Evolutionary conservation across 2,113 vertebrate genomes (phyloP), one percentile per base, ranked within the genome.

Genomic region (Mionectes macconnelli): DNA sequence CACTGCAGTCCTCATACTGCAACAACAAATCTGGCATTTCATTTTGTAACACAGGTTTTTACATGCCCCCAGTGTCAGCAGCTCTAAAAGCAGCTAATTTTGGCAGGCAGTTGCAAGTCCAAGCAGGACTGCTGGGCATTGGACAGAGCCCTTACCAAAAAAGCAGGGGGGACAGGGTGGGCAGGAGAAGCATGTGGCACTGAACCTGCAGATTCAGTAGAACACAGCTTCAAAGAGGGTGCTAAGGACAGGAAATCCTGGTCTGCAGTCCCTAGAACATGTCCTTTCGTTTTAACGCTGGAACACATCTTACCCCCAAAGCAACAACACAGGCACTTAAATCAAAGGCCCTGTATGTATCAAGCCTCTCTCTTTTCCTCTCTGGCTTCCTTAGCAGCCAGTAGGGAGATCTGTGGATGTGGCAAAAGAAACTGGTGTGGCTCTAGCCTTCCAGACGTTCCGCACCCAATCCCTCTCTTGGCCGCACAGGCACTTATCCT

Each of bases 281-380:
- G 3, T 31, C 56, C 60, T 35, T 63, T 42, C 49, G 63, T 78
- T 25, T 42, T 25, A 27, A 64, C 1, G 15, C 18, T 25, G 33
- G 14, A 56, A 52, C 16, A 69, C 37, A n/a, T 28, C 50, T 69
- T 21, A 22, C 22, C 70, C 39, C 60, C 52, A 60, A 89, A 80
- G 37, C 78, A 45, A 33, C 17, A 45, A 5, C 0, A 0, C 1
- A 1, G 39, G 42, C 56, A 20, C 50, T n/a, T 21, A 69, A 55
- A 23, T 8, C 37, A 66, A 37, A 24, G 28, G 28, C 9, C 44
- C 78, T 25, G 3, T 0, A 9, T 2, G 27, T 7, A 9, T 59
- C n/a, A 66, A 78, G 25, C 30, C 44, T 42, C 27, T 33, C n/a
- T 30, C n/a, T 44, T 5, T 6, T 35, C 16, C 5, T 45, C 86